phyloP scores from a whole-genome alignment of 2,797 vertebrate genomes.

The Hippoglossus hippoglossus region DNA sequence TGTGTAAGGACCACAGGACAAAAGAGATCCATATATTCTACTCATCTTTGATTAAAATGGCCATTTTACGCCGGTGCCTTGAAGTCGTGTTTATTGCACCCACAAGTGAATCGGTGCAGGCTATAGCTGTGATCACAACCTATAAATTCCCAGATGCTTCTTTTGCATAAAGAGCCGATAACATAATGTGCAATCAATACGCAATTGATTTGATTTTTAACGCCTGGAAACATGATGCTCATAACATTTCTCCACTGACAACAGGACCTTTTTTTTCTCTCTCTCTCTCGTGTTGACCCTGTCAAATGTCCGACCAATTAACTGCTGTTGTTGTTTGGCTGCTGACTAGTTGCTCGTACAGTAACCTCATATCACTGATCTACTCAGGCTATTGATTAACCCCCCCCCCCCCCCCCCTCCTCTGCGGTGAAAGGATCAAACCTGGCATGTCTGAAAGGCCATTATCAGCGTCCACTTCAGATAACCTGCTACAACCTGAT shows the following conservation, averaged over 20 bases:
- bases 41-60: conserved; percentile 71
- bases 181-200: conserved; percentile 57
- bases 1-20: conserved; percentile 61
- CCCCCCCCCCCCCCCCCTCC: conserved; percentile 65
- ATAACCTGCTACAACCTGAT: conserved; percentile 84
- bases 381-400: conserved; percentile 83
- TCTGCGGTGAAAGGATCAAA: conserved; percentile 79
- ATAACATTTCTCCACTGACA: conserved; percentile 65
- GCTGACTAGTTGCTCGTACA: conserved; percentile 73
- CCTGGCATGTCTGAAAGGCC: conserved; percentile 84
- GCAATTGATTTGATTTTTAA: conserved; percentile 47
- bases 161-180: conserved; percentile 34
- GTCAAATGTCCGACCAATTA: conserved; percentile 81
- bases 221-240: conserved; percentile 3
- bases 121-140: conserved; percentile 55
- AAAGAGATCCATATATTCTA: conserved; percentile 66
- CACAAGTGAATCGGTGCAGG: conserved; percentile 49
- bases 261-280: conserved; percentile 51
- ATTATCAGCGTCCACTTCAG: conserved; percentile 85
- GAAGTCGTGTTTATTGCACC: conserved; percentile 54
- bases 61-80: conserved; percentile 55
- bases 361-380: conserved; percentile 83
- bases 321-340: conserved; percentile 64
- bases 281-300: conserved; percentile 59
- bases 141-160: conserved; percentile 29